A percentile compares a stretch with the other conserved stretches of the same genome.
phyloP scores from a whole-genome alignment of 2,113 vertebrate species.

The Sorex araneus region DNA sequence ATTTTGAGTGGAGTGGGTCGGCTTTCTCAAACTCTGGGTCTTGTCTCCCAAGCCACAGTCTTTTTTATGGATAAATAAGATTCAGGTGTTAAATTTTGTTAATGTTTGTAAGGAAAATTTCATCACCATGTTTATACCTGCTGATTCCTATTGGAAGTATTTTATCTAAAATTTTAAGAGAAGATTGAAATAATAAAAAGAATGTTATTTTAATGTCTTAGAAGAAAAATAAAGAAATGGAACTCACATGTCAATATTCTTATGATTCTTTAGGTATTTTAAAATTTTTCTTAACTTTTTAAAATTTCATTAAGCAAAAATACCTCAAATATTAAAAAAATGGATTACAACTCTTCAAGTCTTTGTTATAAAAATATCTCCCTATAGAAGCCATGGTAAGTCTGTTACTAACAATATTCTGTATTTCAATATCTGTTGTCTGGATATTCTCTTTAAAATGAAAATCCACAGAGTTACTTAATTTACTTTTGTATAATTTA shows the following conservation, averaged over 20 bases:
- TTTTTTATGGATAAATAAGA: no score
- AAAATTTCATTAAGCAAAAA: neutral
- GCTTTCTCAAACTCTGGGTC: neutral
- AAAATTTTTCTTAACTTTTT: neutral
- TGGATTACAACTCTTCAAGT: slow-evolving; percentile 12
- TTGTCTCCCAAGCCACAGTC: neutral
- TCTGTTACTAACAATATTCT: neutral
- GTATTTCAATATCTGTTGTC: neutral
- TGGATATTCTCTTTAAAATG: slow-evolving; percentile 16
- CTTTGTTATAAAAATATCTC: neutral
- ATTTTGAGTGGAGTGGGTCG: neutral
- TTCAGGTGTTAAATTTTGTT: no score
- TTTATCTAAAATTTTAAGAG: neutral
- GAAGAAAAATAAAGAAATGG: neutral
- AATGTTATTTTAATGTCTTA: neutral
- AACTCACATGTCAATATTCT: neutral
- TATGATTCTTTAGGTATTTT: neutral
- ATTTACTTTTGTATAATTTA: slow-evolving; percentile 47
- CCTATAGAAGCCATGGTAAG: neutral
- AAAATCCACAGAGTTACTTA: slow-evolving; percentile 52
- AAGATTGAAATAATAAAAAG: neutral
- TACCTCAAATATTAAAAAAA: slow-evolving; percentile 12
- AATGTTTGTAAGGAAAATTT: neutral
- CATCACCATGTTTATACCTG: neutral
- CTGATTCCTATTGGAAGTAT: neutral